Conservation (phyloP, 2,888 invertebrate species). For the Allacma fusca region DNA sequence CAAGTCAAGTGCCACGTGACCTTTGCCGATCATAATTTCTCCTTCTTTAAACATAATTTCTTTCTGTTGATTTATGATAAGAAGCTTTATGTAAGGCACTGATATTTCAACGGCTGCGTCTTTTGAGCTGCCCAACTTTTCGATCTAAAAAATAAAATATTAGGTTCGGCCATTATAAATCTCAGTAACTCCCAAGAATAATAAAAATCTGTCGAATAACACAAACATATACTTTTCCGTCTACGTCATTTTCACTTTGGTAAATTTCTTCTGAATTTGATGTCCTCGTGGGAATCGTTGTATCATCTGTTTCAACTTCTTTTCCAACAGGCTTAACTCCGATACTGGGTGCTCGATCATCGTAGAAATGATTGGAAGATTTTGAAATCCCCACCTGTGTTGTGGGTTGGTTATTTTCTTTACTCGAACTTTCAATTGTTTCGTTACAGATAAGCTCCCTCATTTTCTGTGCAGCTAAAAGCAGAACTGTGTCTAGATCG, state of each 20-base stretch:
- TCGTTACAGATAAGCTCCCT: slow-evolving; percentile 41
- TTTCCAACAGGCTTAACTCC: no score
- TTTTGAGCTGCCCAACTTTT: background rate
- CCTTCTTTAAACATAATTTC: slow-evolving; percentile 42
- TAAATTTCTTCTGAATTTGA: no score
- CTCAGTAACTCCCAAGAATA: no score
- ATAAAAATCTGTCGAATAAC: no score
- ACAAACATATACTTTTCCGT: no score
- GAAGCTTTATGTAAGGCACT: slow-evolving; percentile 39
- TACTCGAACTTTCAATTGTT: slow-evolving; percentile 28
- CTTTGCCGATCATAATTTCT: slow-evolving; percentile 37
- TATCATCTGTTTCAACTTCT: no score
- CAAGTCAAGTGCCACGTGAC: slow-evolving; percentile 39
- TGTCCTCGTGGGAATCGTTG: no score
- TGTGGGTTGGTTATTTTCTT: slow-evolving; percentile 26
- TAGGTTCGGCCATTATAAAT: no score
- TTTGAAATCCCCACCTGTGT: no score
- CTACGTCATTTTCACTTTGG: no score
- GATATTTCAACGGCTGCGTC: slow-evolving; percentile 30
- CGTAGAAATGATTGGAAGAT: background rate
- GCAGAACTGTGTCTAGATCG: slow-evolving; percentile 38
- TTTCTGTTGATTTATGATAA: slow-evolving; percentile 37
- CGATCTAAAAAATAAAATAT: background rate
- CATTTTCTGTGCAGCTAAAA: slow-evolving; percentile 42
- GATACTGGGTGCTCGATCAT: background rate